Evolutionary conservation across 2,113 vertebrate species (phyloP).

Genomic region (Gambusia holbrooki): DNA sequence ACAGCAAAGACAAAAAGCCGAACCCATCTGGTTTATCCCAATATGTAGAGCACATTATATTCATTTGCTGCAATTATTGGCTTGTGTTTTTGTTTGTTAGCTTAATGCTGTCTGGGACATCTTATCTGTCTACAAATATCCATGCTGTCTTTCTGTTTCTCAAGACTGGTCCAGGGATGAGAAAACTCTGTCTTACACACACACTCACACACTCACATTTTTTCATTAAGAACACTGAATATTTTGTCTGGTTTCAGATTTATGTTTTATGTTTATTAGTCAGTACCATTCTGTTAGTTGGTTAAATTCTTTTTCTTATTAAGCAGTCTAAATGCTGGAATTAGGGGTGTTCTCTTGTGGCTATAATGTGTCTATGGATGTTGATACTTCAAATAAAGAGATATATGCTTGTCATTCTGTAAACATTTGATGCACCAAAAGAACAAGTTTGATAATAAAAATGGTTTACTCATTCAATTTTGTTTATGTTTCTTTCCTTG

Average conservation of each 20-base stretch:
- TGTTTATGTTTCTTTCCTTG: no score
- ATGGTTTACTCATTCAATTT: neutral
- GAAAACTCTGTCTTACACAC: neutral
- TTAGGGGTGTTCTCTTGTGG: neutral
- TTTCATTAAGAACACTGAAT: neutral
- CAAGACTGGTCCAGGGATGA: neutral
- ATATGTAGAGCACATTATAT: neutral
- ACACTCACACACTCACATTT: neutral
- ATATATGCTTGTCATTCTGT: neutral
- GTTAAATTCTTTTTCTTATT: neutral
- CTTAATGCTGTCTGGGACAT: neutral
- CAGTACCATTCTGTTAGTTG: neutral
- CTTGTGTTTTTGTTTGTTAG: neutral
- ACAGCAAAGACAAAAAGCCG: neutral
- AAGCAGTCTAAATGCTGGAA: neutral
- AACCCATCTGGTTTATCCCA: neutral
- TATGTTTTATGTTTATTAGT: neutral
- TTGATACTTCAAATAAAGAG: neutral
- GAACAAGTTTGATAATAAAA: neutral
- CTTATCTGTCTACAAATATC: neutral
- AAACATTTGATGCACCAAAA: neutral
- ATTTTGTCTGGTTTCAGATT: neutral
- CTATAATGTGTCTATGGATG: neutral
- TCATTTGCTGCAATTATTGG: neutral
- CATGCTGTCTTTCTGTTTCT: neutral